Evolutionary conservation across 2,888 invertebrate species (phyloP), one percentile per base, ranked within the genome.

Genomic region (Amaurobius ferox): DNA sequence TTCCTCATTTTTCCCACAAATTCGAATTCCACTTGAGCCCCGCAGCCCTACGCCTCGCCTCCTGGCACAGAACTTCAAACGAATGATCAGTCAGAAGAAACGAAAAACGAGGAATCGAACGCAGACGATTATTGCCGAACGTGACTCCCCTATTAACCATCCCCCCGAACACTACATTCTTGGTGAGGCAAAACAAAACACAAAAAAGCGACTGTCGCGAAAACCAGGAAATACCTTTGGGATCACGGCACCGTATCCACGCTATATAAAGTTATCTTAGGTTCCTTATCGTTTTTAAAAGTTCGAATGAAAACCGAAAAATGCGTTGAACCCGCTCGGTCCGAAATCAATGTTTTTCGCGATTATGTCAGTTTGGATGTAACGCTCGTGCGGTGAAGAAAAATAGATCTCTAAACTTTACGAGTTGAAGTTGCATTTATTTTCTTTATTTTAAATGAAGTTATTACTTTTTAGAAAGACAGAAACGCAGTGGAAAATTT

Each of bases 11-110:
- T 80, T 80, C 73, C 44, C 72, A 73, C n/a, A 73, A 66, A 55
- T 66, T 48, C 62, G 80, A 73, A 80, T 80, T 80, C 80, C 80
- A 44, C 28, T 30, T 67, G 73, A 23, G 79, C 79, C 71, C 71
- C 62, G 40, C 73, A 66, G 55, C 70, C 71, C 74, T 70, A 80
- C 30, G 28, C 48, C n/a, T 73, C 32, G 73, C 74, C 81, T 68
- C 83, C 83, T 83, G 83, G 83, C 76, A 83, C 83, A 68, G 70
- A 81, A 48, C 74, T 55, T 83, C 71, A 55, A 77, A 83, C 83
- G 83, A 83, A 83, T 83, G 83, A 83, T 83, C 83, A 83, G 83
- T 83, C 83, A 83, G 40, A 70, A 83, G 81, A 81, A 79, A 79
- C 79, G 79, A 55, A 55, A n/a, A 55, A 64, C 40, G 64, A 79